Evolutionary conservation across 2,797 vertebrate genomes (phyloP), one percentile per base, ranked within the genome.

Genomic region (Neopelma chrysocephalum): DNA sequence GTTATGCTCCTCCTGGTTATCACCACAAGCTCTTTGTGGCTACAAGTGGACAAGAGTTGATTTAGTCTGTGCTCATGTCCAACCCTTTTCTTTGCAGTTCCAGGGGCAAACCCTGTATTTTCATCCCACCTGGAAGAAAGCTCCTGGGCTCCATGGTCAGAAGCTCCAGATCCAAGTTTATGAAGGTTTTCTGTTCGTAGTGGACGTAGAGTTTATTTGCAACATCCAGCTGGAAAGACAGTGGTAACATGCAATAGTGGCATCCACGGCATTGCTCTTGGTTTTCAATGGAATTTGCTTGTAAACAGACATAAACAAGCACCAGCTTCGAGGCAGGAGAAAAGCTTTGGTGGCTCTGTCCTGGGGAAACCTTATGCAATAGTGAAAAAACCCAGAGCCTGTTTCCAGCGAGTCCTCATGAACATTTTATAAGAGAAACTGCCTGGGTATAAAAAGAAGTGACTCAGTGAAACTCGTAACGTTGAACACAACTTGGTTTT

Each of bases 401-500:
- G 60, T 62, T 93, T 93, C 71, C 78, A 85, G 43, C 26, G 40
- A 91, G 34, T 36, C 64, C 51, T 93, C 80, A 26, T 51, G 80
- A 60, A 85, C 92, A 64, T 93, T 96, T 95, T 91, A 20, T 54
- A 81, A 58, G 89, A 86, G 80, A 73, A 95, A 88, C 60, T 82
- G 91, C 84, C 75, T 66, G 50, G 42, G 32, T 77, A 73, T 56
- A 57, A 45, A 89, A 83, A 76, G 64, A 93, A 75, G 54, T 34
- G 31, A 72, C 70, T 96, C 68, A 54, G 56, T 58, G 65, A 69
- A 95, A 71, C 47, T 25, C 85, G 8, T 76, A 91, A 65, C 29
- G 21, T 14, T 42, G 79, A 94, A 76, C 50, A 65, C 60, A 91
- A 58, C 68, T 84, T 9, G 6, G 60, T 47, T 84, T 83, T 65